Evolutionary conservation across 2,113 vertebrate genomes (phyloP).

Genomic region (Origma solitaria): DNA sequence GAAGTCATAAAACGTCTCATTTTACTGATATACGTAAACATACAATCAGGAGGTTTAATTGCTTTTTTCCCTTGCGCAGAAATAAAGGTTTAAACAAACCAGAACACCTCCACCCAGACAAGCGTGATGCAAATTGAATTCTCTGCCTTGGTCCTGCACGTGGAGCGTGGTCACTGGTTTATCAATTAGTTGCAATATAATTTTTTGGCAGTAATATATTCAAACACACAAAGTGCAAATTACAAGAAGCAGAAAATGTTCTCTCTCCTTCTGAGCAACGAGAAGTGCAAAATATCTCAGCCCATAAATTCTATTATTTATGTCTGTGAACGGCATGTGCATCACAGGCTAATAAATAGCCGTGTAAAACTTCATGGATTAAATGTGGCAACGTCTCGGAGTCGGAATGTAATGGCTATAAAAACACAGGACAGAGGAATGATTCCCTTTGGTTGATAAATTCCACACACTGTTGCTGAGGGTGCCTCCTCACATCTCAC

Average conservation of each 20-base stretch:
- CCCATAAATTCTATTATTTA: conserved; percentile 1
- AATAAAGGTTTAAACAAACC: conserved; percentile 41
- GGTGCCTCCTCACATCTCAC: background rate
- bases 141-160: background rate
- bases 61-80: conserved; percentile 7
- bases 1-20: conserved; percentile 58
- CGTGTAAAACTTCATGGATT: background rate
- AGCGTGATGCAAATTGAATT: background rate
- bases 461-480: background rate
- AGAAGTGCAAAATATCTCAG: conserved; percentile 38
- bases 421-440: conserved; percentile 13
- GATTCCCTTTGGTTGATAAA: background rate
- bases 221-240: conserved; percentile 42
- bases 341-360: background rate
- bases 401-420: background rate
- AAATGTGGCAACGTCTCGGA: background rate
- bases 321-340: background rate
- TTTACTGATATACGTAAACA: conserved; percentile 35
- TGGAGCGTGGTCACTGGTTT: background rate
- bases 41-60: conserved; percentile 30
- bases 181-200: conserved; percentile 4
- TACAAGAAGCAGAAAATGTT: conserved; percentile 37
- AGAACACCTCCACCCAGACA: conserved; percentile 3
- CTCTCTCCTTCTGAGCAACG: conserved; percentile 6
- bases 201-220: conserved; percentile 48